These are phyloP conservation scores for Macroteleia sp. DNA, from an alignment of 2,888 invertebrate species.

Conservation along the genomic window DNA sequence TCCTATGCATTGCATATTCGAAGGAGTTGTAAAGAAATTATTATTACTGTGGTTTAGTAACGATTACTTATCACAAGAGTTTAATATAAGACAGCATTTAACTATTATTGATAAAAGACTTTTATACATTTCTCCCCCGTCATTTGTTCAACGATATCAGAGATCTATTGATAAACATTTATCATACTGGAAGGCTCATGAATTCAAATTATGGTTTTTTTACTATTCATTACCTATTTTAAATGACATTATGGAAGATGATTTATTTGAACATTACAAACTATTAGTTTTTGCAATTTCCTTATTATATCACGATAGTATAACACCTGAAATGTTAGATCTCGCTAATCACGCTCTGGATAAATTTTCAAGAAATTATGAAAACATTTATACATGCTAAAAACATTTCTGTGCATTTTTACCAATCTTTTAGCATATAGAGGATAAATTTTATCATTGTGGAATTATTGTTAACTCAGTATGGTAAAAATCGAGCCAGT, in stretches of 20 bases:
- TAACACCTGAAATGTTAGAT: constrained; percentile 40
- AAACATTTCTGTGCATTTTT: no score
- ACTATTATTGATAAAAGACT: not conserved
- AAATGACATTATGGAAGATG: constrained; percentile 49
- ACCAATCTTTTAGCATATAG: no score
- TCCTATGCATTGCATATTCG: constrained; percentile 56
- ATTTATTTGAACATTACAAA: constrained; percentile 63
- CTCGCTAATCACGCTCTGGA: constrained; percentile 31
- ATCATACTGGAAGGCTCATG: constrained; percentile 65
- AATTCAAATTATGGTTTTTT: constrained; percentile 62
- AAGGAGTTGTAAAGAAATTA: constrained; percentile 26
- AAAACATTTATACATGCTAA: constrained; percentile 51
- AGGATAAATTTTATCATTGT: no score
- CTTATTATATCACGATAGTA: constrained; percentile 48
- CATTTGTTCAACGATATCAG: constrained; percentile 31
- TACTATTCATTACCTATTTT: constrained; percentile 65
- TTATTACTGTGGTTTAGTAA: constrained; percentile 35
- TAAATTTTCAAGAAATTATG: constrained; percentile 53
- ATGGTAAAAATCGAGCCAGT: no score
- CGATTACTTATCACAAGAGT: not conserved
- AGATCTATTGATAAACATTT: constrained; percentile 38
- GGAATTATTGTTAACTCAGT: no score
- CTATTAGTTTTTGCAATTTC: constrained; percentile 38
- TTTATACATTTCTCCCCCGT: not conserved
- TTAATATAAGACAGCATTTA: not conserved